These are phyloP conservation scores for Oopsacas minuta DNA, from an alignment of 37 sponge, comb jelly and placozoan species.

Conservation along the genomic window DNA sequence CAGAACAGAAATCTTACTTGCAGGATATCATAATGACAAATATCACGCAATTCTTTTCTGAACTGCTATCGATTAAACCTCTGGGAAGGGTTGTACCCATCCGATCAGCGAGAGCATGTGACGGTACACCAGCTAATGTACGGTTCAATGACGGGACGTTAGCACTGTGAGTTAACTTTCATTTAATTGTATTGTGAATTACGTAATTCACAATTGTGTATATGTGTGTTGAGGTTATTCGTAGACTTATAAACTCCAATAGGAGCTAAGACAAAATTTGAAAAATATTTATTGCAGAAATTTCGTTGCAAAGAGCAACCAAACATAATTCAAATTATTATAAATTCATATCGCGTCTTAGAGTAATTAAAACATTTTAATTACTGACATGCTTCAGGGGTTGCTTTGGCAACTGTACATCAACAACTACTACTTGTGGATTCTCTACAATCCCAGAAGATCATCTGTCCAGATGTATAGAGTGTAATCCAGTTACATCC, in stretches of 20 bases:
- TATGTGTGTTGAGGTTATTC: too few relatives aligned
- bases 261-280: too few relatives aligned
- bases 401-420: neutral
- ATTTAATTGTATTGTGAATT: too few relatives aligned
- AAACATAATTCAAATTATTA: too few relatives aligned
- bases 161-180: neutral
- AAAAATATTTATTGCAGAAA: too few relatives aligned
- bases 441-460: neutral
- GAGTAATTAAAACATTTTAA: too few relatives aligned
- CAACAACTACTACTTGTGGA: conserved; percentile 3
- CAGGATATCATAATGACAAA: neutral
- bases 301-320: too few relatives aligned
- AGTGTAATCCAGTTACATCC: conserved; percentile 22
- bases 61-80: neutral
- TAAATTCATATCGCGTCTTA: too few relatives aligned
- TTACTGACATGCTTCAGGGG: too few relatives aligned
- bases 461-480: conserved; percentile 23
- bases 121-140: neutral
- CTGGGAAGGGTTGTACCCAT: neutral
- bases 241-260: too few relatives aligned
- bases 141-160: neutral
- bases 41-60: neutral
- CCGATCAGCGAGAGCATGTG: neutral
- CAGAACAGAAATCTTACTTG: neutral
- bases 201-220: too few relatives aligned